A percentile compares a stretch with the other conserved stretches of the same genome.
These are phyloP conservation scores for Brachyalestes nurse DNA, from an alignment of 2,797 vertebrate species.

Conservation along the genomic window DNA sequence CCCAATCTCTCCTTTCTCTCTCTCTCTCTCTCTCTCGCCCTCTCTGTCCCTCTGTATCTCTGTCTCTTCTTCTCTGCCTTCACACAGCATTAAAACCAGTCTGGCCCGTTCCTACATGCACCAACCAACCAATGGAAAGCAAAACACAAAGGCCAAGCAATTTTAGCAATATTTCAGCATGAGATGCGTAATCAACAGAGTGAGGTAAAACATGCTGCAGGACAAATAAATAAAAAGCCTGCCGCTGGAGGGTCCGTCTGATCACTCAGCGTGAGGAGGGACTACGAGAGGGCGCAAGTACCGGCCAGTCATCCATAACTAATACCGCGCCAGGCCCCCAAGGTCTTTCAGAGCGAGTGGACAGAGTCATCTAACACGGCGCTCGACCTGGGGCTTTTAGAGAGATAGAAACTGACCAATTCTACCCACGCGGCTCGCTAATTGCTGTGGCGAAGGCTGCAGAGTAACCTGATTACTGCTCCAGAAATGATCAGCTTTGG, in stretches of 20 bases:
- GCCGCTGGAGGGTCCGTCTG: slow-evolving; percentile 32
- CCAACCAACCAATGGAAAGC: background rate
- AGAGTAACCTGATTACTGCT: slow-evolving; percentile 27
- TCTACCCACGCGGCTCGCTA: slow-evolving; percentile 10
- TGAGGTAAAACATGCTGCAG: background rate
- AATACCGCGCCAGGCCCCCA: slow-evolving; percentile 30
- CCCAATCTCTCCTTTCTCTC: background rate
- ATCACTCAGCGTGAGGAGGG: slow-evolving; percentile 34
- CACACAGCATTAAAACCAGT: background rate
- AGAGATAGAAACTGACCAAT: slow-evolving; percentile 7
- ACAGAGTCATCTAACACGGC: slow-evolving; percentile 33
- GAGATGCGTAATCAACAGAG: background rate
- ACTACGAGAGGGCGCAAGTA: slow-evolving; percentile 15
- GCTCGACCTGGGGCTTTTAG: slow-evolving; percentile 19
- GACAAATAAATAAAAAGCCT: slow-evolving; percentile 19
- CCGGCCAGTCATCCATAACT: slow-evolving; percentile 53
- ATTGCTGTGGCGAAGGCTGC: background rate
- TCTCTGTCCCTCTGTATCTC: background rate
- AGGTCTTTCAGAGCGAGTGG: slow-evolving; percentile 41
- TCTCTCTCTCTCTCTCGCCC: slow-evolving; percentile 15
- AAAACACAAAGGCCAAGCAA: background rate
- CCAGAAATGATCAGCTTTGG: background rate
- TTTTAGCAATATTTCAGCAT: background rate
- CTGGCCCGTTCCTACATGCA: background rate
- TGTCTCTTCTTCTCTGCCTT: background rate